Evolutionary conservation across 2,113 vertebrate species (phyloP).

Genomic region (Lutjanus erythropterus): DNA sequence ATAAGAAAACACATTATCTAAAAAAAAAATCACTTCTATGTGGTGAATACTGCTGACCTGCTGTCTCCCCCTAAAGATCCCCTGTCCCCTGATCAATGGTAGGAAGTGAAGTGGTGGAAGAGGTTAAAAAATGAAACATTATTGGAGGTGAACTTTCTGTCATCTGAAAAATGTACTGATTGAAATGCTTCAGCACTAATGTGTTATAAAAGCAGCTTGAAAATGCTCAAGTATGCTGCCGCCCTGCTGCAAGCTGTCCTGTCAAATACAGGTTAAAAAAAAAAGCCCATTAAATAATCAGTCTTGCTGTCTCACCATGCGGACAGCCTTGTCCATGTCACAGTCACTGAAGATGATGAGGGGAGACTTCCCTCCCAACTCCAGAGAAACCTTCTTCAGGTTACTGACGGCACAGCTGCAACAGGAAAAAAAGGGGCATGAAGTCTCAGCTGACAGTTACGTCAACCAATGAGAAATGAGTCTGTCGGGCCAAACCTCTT

Average conservation of each 20-base stretch:
- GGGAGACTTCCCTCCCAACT: conserved; percentile 92
- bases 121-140: too few species aligned
- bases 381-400: conserved; percentile 93
- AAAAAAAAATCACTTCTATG: too few species aligned
- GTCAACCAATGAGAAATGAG: background rate
- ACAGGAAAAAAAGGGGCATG: background rate
- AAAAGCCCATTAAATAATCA: too few species aligned
- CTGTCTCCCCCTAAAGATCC: too few species aligned
- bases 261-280: background rate
- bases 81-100: too few species aligned
- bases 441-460: background rate
- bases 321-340: conserved; percentile 91
- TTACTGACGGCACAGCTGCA: conserved; percentile 90
- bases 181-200: background rate
- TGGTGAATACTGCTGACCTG: too few species aligned
- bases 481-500: conserved; percentile 83
- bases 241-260: too few species aligned
- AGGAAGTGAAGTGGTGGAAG: too few species aligned
- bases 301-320: conserved; percentile 87
- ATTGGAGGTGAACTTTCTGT: too few species aligned
- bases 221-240: background rate
- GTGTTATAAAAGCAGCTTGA: background rate
- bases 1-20: too few species aligned
- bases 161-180: background rate
- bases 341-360: conserved; percentile 93